Conservation (phyloP, 2,113 vertebrate species). For the Chaenocephalus aceratus region DNA sequence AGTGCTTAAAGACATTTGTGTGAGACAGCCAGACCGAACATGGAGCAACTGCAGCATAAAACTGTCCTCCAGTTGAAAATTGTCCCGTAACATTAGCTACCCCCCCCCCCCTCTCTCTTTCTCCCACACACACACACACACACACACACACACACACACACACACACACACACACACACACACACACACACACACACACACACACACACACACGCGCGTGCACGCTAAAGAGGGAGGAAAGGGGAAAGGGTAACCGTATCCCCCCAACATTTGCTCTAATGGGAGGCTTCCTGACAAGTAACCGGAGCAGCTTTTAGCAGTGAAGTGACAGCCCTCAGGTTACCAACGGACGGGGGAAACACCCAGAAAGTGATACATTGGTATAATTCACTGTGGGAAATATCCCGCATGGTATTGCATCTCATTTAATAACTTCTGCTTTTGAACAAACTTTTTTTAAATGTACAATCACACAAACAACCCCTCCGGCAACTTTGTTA, state of each 20-base stretch:
- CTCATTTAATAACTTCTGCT: slow-evolving; percentile 13
- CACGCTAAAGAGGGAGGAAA: slow-evolving; percentile 53
- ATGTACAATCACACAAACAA: neutral
- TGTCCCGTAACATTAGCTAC: slow-evolving; percentile 64
- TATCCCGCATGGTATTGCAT: slow-evolving; percentile 3
- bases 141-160: neutral
- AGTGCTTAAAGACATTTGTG: slow-evolving; percentile 9
- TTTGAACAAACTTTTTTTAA: slow-evolving; percentile 3
- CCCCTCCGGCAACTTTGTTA: neutral
- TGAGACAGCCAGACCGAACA: slow-evolving; percentile 24
- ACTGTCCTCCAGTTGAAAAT: slow-evolving; percentile 62
- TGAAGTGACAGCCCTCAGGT: slow-evolving; percentile 70
- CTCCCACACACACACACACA: neutral
- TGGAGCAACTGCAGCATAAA: slow-evolving; percentile 47
- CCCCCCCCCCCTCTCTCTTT: neutral
- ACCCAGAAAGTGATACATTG: slow-evolving; percentile 62
- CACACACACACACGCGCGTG: neutral
- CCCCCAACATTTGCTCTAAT: slow-evolving; percentile 78
- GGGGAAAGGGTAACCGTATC: slow-evolving; percentile 69
- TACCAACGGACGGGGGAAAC: slow-evolving; percentile 68
- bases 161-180: neutral
- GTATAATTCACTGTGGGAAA: slow-evolving; percentile 43
- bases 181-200: neutral
- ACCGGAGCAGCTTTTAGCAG: slow-evolving; percentile 74
- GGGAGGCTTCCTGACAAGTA: slow-evolving; percentile 81